Conservation (phyloP, 2,113 vertebrate species). For the Bufo gargarizans region DNA sequence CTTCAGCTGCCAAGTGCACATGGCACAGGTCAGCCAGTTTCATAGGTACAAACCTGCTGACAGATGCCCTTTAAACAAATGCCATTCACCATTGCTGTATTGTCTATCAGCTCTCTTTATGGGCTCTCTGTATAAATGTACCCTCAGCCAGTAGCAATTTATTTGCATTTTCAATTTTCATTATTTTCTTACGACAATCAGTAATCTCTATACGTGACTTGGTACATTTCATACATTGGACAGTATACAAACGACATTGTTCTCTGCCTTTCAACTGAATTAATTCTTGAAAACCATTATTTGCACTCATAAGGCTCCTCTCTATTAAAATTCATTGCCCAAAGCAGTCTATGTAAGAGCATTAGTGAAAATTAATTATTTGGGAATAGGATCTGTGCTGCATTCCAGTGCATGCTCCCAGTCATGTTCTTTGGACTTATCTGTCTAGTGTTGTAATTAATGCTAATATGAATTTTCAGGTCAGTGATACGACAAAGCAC, state of each 20-base stretch:
- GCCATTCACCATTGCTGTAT: too few relatives aligned
- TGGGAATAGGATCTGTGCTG: slow-evolving; percentile 29
- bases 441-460: slow-evolving; percentile 41
- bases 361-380: slow-evolving; percentile 49
- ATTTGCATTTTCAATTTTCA: neutral
- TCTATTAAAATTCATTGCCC: slow-evolving; percentile 46
- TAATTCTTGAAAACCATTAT: neutral
- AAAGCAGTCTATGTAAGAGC: slow-evolving; percentile 18
- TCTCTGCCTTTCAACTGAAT: neutral
- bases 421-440: slow-evolving; percentile 16
- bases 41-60: too few relatives aligned
- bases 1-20: too few relatives aligned
- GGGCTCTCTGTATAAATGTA: too few relatives aligned
- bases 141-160: neutral
- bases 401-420: neutral
- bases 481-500: slow-evolving; percentile 25
- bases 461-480: slow-evolving; percentile 40
- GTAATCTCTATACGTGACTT: neutral
- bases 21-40: too few relatives aligned
- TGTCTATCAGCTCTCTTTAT: too few relatives aligned
- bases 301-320: neutral
- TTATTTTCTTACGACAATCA: neutral
- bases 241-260: neutral
- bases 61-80: too few relatives aligned
- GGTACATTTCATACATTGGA: neutral